Evolutionary conservation across 2,888 invertebrate species (phyloP).

Genomic region (Papilio demoleus): DNA sequence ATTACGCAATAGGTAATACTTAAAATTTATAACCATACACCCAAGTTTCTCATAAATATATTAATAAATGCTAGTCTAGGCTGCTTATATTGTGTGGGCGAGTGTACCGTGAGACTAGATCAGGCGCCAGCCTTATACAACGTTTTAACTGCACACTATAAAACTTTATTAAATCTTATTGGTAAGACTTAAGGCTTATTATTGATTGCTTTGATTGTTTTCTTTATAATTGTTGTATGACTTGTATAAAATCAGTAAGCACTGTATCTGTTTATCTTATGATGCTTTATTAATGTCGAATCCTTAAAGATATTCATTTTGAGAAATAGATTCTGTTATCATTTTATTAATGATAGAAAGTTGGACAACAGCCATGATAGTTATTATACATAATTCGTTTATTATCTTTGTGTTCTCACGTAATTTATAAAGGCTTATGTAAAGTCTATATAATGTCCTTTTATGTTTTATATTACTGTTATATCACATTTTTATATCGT

Average conservation of each 20-base stretch:
- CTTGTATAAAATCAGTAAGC: slow-evolving; percentile 54
- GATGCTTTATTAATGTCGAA: slow-evolving; percentile 54
- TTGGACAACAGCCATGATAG: background rate
- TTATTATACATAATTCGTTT: slow-evolving; percentile 9
- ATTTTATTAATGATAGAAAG: slow-evolving; percentile 35
- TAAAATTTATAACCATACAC: slow-evolving; percentile 49
- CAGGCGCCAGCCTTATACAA: slow-evolving; percentile 51
- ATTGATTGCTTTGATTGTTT: slow-evolving; percentile 43
- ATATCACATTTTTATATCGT: slow-evolving; percentile 18
- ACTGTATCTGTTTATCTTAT: slow-evolving; percentile 60
- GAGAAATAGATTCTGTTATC: slow-evolving; percentile 39
- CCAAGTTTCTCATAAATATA: slow-evolving; percentile 48
- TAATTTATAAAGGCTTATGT: background rate
- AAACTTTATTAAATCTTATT: slow-evolving; percentile 44
- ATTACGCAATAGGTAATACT: slow-evolving; percentile 44
- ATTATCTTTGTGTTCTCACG: slow-evolving; percentile 22
- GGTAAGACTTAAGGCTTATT: slow-evolving; percentile 45
- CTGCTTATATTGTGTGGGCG: slow-evolving; percentile 59
- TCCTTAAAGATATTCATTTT: slow-evolving; percentile 51
- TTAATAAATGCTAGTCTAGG: slow-evolving; percentile 53
- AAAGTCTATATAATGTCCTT: slow-evolving; percentile 37
- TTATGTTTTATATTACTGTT: slow-evolving; percentile 41
- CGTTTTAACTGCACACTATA: slow-evolving; percentile 9
- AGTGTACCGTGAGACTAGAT: slow-evolving; percentile 63
- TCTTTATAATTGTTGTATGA: slow-evolving; percentile 50